These are phyloP conservation scores for Cryptophagus acutangulus DNA, from an alignment of 2,888 invertebrate genomes.

Conservation along the genomic window DNA sequence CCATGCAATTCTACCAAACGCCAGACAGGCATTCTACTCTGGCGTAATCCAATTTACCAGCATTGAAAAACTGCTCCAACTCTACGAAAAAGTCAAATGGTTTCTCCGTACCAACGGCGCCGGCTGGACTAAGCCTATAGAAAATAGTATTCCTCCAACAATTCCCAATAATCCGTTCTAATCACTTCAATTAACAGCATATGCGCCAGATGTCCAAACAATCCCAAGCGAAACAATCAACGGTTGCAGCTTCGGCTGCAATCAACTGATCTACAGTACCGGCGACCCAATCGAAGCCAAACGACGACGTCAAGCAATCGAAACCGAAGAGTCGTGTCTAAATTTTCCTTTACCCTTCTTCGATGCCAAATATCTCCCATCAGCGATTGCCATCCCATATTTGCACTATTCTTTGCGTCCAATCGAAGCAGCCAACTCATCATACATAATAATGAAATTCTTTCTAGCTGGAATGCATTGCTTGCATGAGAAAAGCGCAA, in stretches of 20 bases:
- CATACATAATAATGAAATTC: conserved; percentile 51
- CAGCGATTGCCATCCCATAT: conserved; percentile 54
- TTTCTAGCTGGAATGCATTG: conserved; percentile 52
- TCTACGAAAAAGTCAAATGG: conserved; percentile 55
- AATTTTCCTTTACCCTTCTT: conserved; percentile 55
- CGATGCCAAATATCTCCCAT: conserved; percentile 49
- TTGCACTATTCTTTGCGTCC: conserved; percentile 49
- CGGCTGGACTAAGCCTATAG: conserved; percentile 51
- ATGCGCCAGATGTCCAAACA: not conserved
- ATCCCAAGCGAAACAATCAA: not conserved
- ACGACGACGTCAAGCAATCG: conserved; percentile 18
- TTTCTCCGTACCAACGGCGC: conserved; percentile 56
- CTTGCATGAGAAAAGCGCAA: conserved; percentile 43
- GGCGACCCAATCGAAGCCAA: conserved; percentile 16
- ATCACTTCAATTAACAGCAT: not conserved
- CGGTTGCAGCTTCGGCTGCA: not conserved
- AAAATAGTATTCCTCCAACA: conserved; percentile 15
- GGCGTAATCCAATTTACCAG: conserved; percentile 55
- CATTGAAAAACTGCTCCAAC: conserved; percentile 52
- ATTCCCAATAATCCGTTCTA: not conserved
- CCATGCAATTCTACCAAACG: conserved; percentile 55
- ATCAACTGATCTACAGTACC: not conserved
- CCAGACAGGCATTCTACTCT: conserved; percentile 59
- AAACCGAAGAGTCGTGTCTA: conserved; percentile 34
- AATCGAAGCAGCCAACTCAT: conserved; percentile 38